Evolutionary conservation across 2,113 vertebrate genomes (phyloP).

Genomic region (Arenaria interpres): DNA sequence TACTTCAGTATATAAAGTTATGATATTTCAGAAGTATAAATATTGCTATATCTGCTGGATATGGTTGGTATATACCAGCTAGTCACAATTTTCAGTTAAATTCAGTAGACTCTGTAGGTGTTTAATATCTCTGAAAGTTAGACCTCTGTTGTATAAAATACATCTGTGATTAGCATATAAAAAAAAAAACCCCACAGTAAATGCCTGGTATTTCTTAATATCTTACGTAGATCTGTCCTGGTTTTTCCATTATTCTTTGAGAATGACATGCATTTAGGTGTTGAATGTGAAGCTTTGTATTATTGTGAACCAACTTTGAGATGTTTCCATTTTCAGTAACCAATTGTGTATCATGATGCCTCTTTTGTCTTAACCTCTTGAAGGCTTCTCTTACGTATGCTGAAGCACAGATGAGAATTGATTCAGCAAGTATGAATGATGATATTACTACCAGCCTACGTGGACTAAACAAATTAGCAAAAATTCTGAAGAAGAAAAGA

Average conservation of each 20-base stretch:
- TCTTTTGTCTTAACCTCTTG: not conserved
- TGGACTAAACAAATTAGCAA: conserved; percentile 90
- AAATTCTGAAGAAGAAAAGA: conserved; percentile 89
- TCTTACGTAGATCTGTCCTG: not conserved
- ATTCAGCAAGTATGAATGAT: conserved; percentile 87
- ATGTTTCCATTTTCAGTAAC: not conserved
- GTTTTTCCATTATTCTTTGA: not conserved
- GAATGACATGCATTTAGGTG: not conserved
- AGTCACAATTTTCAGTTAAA: not conserved
- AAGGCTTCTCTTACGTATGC: conserved; percentile 96
- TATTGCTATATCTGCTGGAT: not conserved
- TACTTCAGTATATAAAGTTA: not conserved
- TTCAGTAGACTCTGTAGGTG: not conserved
- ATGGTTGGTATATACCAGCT: not conserved
- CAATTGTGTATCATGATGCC: not conserved
- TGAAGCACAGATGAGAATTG: conserved; percentile 97
- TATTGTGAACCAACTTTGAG: not conserved
- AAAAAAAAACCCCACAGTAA: not conserved
- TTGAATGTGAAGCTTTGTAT: not conserved
- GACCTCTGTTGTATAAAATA: not conserved
- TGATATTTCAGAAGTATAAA: not conserved
- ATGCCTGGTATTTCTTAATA: not conserved
- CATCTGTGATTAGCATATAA: not conserved
- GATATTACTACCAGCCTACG: conserved; percentile 87
- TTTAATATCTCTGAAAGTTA: not conserved